phyloP scores from a whole-genome alignment of 2,113 vertebrate genomes.

The Actinemys pallida region DNA sequence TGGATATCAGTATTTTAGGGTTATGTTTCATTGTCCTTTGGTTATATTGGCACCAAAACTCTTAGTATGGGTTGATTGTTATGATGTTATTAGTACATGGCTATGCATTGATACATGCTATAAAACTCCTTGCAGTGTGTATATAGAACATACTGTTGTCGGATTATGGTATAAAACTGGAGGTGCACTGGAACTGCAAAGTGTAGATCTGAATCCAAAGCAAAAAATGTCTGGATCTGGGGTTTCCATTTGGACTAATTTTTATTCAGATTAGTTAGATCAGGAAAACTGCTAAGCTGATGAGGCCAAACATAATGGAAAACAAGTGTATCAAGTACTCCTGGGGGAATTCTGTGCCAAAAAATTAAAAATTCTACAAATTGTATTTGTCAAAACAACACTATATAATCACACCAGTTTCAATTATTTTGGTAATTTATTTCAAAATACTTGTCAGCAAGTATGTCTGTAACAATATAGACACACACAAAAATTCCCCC shows the following conservation, averaged over 20 bases:
- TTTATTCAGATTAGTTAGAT: neutral
- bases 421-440: too few relatives aligned
- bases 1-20: neutral
- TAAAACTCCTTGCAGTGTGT: neutral
- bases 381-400: too few relatives aligned
- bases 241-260: neutral
- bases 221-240: accelerated
- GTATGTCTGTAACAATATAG: too few relatives aligned
- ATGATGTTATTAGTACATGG: neutral
- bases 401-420: too few relatives aligned
- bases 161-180: neutral
- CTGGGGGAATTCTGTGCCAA: too few relatives aligned
- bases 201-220: neutral
- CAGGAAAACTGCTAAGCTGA: neutral
- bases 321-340: neutral
- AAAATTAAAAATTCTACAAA: too few relatives aligned
- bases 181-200: neutral
- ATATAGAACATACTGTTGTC: neutral
- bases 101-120: neutral
- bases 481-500: too few relatives aligned
- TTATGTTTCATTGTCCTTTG: neutral
- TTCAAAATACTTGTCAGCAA: too few relatives aligned
- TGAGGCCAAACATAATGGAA: neutral
- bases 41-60: neutral
- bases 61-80: neutral